phyloP scores from a whole-genome alignment of 2,113 vertebrate species.

The Erpornis zantholeuca region DNA sequence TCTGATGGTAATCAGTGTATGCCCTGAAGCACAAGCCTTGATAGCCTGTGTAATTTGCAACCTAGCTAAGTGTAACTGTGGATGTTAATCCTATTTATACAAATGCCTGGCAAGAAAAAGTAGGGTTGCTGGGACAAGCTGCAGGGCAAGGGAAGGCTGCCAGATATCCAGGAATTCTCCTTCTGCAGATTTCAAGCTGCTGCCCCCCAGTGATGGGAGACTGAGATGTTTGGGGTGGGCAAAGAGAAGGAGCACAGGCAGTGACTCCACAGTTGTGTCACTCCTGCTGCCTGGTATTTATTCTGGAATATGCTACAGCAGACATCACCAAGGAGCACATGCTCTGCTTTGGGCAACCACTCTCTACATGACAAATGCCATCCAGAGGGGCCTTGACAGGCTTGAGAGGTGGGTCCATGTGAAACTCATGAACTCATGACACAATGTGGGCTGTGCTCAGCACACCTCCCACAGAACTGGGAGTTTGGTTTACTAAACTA shows the following conservation, averaged over 20 bases:
- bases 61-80: constrained; percentile 49
- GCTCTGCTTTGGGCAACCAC: neutral
- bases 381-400: neutral
- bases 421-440: neutral
- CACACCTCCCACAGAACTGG: neutral
- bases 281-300: neutral
- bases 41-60: constrained; percentile 60
- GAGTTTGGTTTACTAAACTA: neutral
- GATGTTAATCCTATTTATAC: constrained; percentile 62
- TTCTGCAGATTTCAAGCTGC: neutral
- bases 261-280: neutral
- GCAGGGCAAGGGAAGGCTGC: neutral
- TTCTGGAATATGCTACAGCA: neutral
- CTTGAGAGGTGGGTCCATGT: neutral
- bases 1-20: constrained; percentile 28
- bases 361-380: neutral
- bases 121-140: neutral
- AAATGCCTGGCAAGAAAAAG: constrained; percentile 45
- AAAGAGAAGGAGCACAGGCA: neutral
- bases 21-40: constrained; percentile 28
- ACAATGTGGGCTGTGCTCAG: no score
- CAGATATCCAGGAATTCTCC: neutral
- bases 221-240: neutral
- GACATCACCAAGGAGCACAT: neutral
- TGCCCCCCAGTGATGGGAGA: neutral